Base-by-base conservation (phyloP, 2,113 vertebrate genomes). In the Pelodiscus sinensis region DNA sequence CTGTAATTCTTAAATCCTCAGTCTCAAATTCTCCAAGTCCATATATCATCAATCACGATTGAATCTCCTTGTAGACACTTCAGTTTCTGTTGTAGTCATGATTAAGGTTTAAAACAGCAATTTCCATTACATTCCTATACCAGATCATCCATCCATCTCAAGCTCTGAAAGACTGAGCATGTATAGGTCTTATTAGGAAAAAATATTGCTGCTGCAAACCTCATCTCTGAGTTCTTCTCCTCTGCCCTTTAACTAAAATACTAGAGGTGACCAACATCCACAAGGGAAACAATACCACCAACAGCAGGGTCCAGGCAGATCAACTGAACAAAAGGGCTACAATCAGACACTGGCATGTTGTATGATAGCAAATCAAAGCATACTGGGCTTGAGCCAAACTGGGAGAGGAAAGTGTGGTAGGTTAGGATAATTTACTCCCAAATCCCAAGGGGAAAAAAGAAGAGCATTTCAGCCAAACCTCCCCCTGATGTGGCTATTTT, bases 231-330 rank as follows among this genome's bases (percentile, higher is more conserved):
- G 65, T 75, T 81, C 80, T 91, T 86, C 83, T 87, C 71, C 79
- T 92, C 81, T 15, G 2, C 38, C 84, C 60, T 92, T 96, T 78
- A 92, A 81, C 85, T 78, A 6, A 92, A 82, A 79, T 31, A 81
- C 54, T 38, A 79, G 94, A 87, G 79, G 89, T 71, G 92, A 94
- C 86, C 84, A 93, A 88, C 80, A 87, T 71, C 94, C 79, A 84
- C 6, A 71, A 84, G 58, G 88, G 58, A 87, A 94, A 90, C 10
- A 56, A 73, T 3, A 82, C 71, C 0, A 85, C 82, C 58, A 79
- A 84, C 35, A 95, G 79, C 2, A 90, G 82, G 73, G 81, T 86
- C 77, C 79, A 84, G 60, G 68, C 44, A 81, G 78, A 57, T 62
- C 75, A 82, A 85, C 71, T 79, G 73, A 91, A 31, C 4, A 12